Evolutionary conservation across 2,888 invertebrate species (phyloP).

Genomic region (Aphrophora alni): DNA sequence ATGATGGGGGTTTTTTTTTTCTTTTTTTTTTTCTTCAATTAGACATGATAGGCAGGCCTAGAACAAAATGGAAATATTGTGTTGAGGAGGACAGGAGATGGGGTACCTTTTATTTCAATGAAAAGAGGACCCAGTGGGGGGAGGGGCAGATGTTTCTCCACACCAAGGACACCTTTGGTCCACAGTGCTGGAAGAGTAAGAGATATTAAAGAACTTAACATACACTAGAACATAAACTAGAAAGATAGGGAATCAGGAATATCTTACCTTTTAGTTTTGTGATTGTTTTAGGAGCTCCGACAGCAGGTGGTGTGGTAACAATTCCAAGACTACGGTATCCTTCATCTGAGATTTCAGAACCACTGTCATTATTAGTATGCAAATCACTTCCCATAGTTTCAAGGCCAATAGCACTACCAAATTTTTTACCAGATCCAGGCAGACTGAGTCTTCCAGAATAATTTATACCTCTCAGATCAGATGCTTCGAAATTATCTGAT

Average conservation of each 20-base stretch:
- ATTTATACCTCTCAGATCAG: constrained; percentile 10
- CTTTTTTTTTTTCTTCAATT: too few species aligned
- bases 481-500: constrained; percentile 31
- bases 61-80: too few species aligned
- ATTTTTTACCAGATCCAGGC: constrained; percentile 22
- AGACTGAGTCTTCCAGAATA: background rate
- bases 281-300: constrained; percentile 51
- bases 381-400: constrained; percentile 64
- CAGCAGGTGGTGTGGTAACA: constrained; percentile 63
- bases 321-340: constrained; percentile 79
- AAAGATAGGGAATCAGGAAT: background rate
- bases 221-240: background rate
- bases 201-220: too few species aligned
- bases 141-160: too few species aligned
- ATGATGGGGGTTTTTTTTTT: too few species aligned
- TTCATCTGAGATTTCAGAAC: constrained; percentile 85
- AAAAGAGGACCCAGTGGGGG: too few species aligned
- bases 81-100: too few species aligned
- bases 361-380: constrained; percentile 68
- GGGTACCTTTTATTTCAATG: too few species aligned
- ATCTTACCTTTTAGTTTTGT: background rate
- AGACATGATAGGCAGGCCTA: too few species aligned
- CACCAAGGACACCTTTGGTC: too few species aligned
- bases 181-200: too few species aligned
- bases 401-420: constrained; percentile 36